phyloP scores from a whole-genome alignment of 2,888 invertebrate genomes.

The Phorcus lineatus region DNA sequence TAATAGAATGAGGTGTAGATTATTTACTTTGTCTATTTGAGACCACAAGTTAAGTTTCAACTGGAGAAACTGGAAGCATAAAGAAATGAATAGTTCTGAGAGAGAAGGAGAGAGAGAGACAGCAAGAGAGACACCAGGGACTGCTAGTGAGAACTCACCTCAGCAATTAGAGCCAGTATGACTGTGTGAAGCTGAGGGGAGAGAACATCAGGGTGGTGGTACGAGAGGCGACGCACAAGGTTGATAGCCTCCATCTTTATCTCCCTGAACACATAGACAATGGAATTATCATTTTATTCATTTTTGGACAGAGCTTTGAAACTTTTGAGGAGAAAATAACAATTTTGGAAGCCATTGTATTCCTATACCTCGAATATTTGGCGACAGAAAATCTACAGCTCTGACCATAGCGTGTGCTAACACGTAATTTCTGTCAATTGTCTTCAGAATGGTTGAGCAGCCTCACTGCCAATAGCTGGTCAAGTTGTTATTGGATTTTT shows the following conservation, averaged over 20 bases:
- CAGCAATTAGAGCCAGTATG: slow-evolving; percentile 77
- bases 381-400: too few relatives aligned
- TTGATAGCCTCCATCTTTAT: slow-evolving; percentile 74
- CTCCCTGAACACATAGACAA: slow-evolving; percentile 65
- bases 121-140: too few relatives aligned
- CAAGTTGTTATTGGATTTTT: too few relatives aligned
- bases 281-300: too few relatives aligned
- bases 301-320: background rate
- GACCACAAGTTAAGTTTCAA: too few relatives aligned
- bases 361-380: background rate
- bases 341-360: background rate
- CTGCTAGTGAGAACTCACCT: slow-evolving; percentile 73
- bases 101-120: too few relatives aligned
- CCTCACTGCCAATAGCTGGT: too few relatives aligned
- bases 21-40: background rate
- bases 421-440: too few relatives aligned
- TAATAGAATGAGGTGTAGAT: too few relatives aligned
- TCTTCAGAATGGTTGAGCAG: too few relatives aligned
- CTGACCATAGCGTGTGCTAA: too few relatives aligned
- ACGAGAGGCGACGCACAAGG: slow-evolving; percentile 70
- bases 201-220: slow-evolving; percentile 72
- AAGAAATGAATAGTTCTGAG: too few relatives aligned
- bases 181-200: slow-evolving; percentile 72
- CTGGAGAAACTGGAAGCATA: background rate
- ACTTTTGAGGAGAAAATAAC: background rate